Conservation (phyloP, 2,113 vertebrate genomes). For the Tachuris rubrigastra region DNA sequence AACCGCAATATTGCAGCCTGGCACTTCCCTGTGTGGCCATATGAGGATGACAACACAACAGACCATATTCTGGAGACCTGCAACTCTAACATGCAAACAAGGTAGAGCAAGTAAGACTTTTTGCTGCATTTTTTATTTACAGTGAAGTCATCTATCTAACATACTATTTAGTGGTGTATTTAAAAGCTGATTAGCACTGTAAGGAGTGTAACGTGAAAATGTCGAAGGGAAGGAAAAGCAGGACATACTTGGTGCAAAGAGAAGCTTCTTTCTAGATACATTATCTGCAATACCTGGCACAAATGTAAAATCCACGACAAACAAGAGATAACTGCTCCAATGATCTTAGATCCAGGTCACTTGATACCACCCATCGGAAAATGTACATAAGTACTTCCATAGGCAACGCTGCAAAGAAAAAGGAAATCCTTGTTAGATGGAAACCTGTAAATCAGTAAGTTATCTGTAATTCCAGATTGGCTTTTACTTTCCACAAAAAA, state of each 20-base stretch:
- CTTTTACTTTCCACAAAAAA: background rate
- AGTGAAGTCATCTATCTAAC: background rate
- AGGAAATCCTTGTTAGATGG: background rate
- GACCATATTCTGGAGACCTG: background rate
- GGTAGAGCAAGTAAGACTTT: background rate
- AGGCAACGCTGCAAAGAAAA: constrained; percentile 81
- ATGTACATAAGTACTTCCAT: constrained; percentile 97
- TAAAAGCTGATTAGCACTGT: background rate
- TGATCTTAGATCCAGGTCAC: constrained; percentile 92
- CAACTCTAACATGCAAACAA: background rate
- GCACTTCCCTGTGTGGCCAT: background rate
- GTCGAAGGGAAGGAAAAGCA: background rate
- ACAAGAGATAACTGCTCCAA: constrained; percentile 94
- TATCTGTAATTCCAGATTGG: background rate
- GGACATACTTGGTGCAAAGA: background rate
- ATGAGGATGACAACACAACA: background rate
- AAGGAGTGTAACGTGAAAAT: background rate
- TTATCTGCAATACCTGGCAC: constrained; percentile 85
- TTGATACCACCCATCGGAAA: constrained; percentile 98
- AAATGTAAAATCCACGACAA: constrained; percentile 96
- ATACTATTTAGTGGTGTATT: background rate
- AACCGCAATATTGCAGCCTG: background rate
- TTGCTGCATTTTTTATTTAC: background rate
- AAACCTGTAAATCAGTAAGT: background rate
- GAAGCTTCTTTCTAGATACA: background rate